These are phyloP conservation scores for Biston betularia DNA, from an alignment of 2,888 invertebrate species.

Conservation along the genomic window DNA sequence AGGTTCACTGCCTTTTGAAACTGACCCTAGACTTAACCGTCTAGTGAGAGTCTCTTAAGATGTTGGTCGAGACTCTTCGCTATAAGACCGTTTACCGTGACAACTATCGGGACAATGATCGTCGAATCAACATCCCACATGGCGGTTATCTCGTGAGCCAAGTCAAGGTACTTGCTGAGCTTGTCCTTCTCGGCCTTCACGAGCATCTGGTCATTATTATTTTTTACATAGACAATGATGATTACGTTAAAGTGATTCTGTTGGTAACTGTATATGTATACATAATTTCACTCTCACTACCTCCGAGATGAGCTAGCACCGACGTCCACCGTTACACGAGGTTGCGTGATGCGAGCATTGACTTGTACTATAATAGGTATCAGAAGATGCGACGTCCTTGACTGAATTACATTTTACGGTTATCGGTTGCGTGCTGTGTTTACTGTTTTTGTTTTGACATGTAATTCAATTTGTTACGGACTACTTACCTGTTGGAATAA, in stretches of 20 bases:
- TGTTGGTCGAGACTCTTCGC: too few relatives aligned
- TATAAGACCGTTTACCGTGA: too few relatives aligned
- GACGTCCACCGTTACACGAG: conserved; percentile 43
- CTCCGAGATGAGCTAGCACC: conserved; percentile 40
- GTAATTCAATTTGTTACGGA: conserved; percentile 12
- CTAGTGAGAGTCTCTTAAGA: too few relatives aligned
- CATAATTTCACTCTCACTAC: conserved; percentile 54
- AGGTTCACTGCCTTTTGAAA: too few relatives aligned
- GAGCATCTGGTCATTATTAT: too few relatives aligned
- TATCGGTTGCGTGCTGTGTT: conserved; percentile 30
- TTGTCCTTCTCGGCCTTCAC: too few relatives aligned
- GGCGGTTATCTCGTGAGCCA: too few relatives aligned
- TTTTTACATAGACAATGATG: background rate
- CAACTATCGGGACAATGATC: too few relatives aligned
- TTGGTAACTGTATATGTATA: conserved; percentile 33
- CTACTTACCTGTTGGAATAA: conserved; percentile 9
- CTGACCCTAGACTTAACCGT: too few relatives aligned
- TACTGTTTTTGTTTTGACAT: conserved; percentile 27
- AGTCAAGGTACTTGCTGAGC: too few relatives aligned
- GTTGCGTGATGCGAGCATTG: conserved; percentile 32
- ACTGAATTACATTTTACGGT: conserved; percentile 39
- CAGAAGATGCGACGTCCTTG: conserved; percentile 44
- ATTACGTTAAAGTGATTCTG: background rate
- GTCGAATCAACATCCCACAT: too few relatives aligned
- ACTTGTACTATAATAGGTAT: conserved; percentile 29